Evolutionary conservation across 1,140 invertebrate genomes (phyloP), one percentile per base, ranked within the genome.

Genomic region (Sitodiplosis mosellana): DNA sequence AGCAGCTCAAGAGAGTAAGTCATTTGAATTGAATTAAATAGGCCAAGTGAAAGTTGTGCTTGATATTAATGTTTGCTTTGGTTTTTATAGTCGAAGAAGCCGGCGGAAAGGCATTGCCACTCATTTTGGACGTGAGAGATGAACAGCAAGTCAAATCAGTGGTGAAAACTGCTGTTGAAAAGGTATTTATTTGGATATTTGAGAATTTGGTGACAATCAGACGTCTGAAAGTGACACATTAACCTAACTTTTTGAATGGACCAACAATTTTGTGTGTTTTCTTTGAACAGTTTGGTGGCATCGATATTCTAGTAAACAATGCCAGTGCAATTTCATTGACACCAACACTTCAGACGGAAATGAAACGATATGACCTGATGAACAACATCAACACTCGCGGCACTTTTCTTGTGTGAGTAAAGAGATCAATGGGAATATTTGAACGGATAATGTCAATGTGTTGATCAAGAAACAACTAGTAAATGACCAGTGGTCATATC

Each of bases 351-450:
- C 68, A 79, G 1, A 96, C 92, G 1, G 80, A 89, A 17, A 97
- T 98, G 92, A 99, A 99, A 68, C 74, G 74, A 67, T 96, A 90
- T 58, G 91, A 95, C 64, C 68, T 95, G 15, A 95, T 95, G 91
- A 82, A 95, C 58, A 74, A 76, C 48, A 82, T 95, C 48, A 96
- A 95, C 65, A 79, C 85, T 0, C 74, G 91, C 55, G 91, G 91
- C 53, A 95, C 91, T 33, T 95, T 89, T 66, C 70, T 96, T 42
- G 81, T 86, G 79, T 93, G 74, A 79, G 77, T 70, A 46, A 55
- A n/a, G 12, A 34, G n/a, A n/a, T n/a, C n/a, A n/a, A n/a, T n/a
- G n/a, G n/a, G n/a, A n/a, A n/a, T n/a, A n/a, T n/a, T n/a, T n/a
- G n/a, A n/a, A n/a, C 27, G 27, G n/a, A n/a, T n/a, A n/a, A n/a